Base-by-base conservation (phyloP, 2,113 vertebrate species). In the Brachypteracias leptosomus region DNA sequence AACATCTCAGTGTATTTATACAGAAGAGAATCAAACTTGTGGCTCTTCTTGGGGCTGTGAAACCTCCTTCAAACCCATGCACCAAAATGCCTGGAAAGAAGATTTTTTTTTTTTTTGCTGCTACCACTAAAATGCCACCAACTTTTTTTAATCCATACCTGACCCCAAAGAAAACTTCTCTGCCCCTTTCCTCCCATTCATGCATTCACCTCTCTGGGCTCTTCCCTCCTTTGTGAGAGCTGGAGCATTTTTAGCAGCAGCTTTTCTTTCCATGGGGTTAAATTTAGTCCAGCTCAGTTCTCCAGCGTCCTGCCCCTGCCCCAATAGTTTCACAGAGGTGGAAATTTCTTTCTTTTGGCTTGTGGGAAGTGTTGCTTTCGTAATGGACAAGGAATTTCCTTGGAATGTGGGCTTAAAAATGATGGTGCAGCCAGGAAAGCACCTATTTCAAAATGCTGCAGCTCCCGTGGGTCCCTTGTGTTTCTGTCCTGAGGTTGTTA, bases 171-270 rank as follows among this genome's bases (percentile, higher is more conserved):
- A 74, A 95, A 87, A 11, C 38, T 9, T 71, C 90, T 87, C 80
- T 77, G 68, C 21, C 78, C 38, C 66, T 91, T 91, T 94, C 92
- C 82, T 95, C 44, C 85, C 49, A 88, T 93, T 94, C 81, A 93
- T 4, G 6, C 55, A 46, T 74, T 66, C 47, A 8, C 29, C 24
- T 89, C 94, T 72, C 73, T 85, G 78, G 16, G 71, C 62, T 94
- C 40, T 91, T 95, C 81, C 93, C 90, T 71, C 14, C 66, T 96
- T 95, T 95, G 90, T 95, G 82, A 70, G 6, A 88, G 52, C 57
- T 47, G 0, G 10, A 57, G n/a, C 18, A 46, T 75, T 91, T 95
- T 91, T 88, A 94, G 71, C 66, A 75, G 49, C 21, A 72, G 85
- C 21, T 78, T 79, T 94, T 90, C 94, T 74, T 95, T 95, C 51